phyloP scores from a whole-genome alignment of 2,797 vertebrate genomes.

The Coilia nasus region DNA sequence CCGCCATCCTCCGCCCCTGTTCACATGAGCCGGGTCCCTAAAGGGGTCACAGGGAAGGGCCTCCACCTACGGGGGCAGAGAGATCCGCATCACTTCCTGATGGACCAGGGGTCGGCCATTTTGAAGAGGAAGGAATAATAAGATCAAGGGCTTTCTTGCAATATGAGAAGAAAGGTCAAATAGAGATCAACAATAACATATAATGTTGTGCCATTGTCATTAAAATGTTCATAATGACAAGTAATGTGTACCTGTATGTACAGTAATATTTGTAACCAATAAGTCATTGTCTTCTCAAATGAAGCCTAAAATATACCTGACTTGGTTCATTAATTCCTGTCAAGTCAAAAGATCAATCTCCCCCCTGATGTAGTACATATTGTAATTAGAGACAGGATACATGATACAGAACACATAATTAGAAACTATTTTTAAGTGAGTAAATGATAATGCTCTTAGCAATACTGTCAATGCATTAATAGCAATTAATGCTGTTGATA shows the following conservation, averaged over 20 bases:
- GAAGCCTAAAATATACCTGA: background rate
- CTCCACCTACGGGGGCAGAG: conserved; percentile 24
- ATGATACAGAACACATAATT: background rate
- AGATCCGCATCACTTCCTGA: background rate
- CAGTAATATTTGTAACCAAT: background rate
- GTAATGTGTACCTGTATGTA: too few species aligned
- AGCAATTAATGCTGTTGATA: background rate
- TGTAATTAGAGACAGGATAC: background rate
- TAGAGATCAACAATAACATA: background rate
- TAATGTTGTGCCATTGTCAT: background rate
- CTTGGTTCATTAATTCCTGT: background rate
- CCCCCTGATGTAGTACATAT: background rate
- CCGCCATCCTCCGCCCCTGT: conserved; percentile 49
- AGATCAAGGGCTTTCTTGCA: background rate
- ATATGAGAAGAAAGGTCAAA: background rate
- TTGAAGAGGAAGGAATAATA: background rate
- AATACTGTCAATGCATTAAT: background rate
- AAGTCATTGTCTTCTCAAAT: background rate
- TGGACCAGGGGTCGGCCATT: background rate
- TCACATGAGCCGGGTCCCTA: conserved; percentile 43
- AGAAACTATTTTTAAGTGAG: too few species aligned
- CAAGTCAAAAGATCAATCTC: background rate
- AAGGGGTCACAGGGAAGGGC: conserved; percentile 25
- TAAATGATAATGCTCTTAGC: too few species aligned
- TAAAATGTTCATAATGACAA: background rate